Conservation (phyloP, 2,888 invertebrate species). For the Rhaphigaster nebulosa region DNA sequence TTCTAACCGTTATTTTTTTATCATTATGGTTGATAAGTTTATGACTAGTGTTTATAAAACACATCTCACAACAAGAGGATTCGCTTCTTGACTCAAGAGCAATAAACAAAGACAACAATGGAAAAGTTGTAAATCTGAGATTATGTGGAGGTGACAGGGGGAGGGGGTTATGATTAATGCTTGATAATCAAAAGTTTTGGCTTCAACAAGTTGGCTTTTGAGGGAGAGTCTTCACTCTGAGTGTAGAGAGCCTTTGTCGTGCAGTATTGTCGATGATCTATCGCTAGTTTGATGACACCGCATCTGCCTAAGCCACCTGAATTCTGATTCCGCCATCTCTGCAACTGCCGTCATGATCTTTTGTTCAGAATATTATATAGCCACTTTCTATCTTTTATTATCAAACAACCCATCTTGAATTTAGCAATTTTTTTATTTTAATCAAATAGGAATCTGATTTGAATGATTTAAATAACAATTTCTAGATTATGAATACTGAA, state of each 20-base stretch:
- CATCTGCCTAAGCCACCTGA: not conserved
- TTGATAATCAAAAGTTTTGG: not conserved
- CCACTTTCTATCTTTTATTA: not conserved
- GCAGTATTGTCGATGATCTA: not conserved
- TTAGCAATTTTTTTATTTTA: not conserved
- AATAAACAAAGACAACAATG: not conserved
- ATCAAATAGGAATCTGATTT: too few species aligned
- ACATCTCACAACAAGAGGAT: not conserved
- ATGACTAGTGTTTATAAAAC: too few species aligned
- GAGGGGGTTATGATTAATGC: not conserved
- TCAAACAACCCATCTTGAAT: not conserved
- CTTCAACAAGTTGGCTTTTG: not conserved
- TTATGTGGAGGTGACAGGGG: not conserved
- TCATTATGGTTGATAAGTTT: too few species aligned
- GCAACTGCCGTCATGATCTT: not conserved
- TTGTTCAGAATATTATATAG: not conserved
- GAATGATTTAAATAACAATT: too few species aligned
- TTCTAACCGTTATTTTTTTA: too few species aligned
- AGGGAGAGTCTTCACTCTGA: too few species aligned
- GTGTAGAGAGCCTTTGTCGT: not conserved
- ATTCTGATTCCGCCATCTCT: not conserved
- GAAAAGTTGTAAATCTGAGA: not conserved
- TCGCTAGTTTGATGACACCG: not conserved
- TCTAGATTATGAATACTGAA: too few species aligned
- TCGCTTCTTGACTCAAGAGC: not conserved